Conservation (phyloP, 2,888 invertebrate genomes). For the Tyria jacobaeae region DNA sequence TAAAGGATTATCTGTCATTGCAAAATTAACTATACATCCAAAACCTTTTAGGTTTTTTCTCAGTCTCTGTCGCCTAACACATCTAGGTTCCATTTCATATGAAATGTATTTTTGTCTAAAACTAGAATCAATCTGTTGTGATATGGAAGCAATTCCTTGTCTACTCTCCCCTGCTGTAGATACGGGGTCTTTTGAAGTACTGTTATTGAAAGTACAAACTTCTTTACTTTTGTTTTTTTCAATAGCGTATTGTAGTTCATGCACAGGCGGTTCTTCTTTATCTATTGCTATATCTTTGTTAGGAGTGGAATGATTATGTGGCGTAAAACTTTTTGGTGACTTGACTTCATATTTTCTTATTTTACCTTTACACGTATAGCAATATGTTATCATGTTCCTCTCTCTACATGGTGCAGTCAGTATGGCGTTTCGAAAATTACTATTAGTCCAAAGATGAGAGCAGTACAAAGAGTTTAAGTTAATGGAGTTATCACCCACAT, state of each 20-base stretch:
- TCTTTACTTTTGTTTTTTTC: conserved; percentile 51
- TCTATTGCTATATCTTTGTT: conserved; percentile 54
- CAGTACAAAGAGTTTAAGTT: conserved; percentile 77
- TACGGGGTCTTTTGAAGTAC: conserved; percentile 48
- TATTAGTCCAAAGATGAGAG: conserved; percentile 78
- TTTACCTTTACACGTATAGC: conserved; percentile 79
- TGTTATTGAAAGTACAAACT: conserved; percentile 51
- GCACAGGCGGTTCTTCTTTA: conserved; percentile 42
- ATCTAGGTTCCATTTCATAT: conserved; percentile 66
- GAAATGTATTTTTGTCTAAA: conserved; percentile 76
- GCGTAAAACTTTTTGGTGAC: conserved; percentile 67
- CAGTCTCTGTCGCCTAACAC: conserved; percentile 69
- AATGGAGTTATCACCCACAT: conserved; percentile 61
- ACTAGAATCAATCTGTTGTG: conserved; percentile 75
- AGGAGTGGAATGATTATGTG: conserved; percentile 78
- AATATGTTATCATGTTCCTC: conserved; percentile 70
- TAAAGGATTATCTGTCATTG: conserved; percentile 76
- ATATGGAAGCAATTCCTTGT: conserved; percentile 78
- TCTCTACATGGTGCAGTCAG: conserved; percentile 64
- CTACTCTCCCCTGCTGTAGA: conserved; percentile 53
- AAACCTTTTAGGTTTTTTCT: conserved; percentile 81
- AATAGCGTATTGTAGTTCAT: conserved; percentile 52
- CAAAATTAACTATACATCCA: conserved; percentile 79
- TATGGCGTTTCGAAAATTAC: conserved; percentile 68
- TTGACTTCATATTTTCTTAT: conserved; percentile 80